These are phyloP conservation scores for Drosophila birchii DNA, from an alignment of 2,888 invertebrate species.

Conservation along the genomic window DNA sequence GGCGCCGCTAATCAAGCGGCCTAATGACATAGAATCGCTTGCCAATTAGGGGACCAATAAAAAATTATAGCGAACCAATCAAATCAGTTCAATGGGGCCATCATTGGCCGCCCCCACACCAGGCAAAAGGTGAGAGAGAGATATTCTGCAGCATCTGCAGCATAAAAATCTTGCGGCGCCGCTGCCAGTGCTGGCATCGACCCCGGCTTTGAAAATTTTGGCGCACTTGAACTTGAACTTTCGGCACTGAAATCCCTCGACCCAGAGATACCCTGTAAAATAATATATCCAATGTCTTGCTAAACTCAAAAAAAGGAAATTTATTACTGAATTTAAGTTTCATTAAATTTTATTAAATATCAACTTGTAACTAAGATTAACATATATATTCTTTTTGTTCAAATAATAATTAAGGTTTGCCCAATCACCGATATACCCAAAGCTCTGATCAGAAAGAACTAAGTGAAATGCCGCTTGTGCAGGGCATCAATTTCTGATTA, in stretches of 20 bases:
- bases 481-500: slow-evolving; percentile 12
- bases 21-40: slow-evolving; percentile 65
- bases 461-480: not conserved
- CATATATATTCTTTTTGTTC: too few species aligned
- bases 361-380: too few species aligned
- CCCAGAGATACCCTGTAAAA: slow-evolving; percentile 3
- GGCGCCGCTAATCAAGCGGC: slow-evolving; percentile 56
- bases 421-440: not conserved
- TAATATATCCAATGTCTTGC: not conserved
- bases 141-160: not conserved
- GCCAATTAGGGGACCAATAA: slow-evolving; percentile 58
- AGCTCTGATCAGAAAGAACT: slow-evolving; percentile 1
- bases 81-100: slow-evolving; percentile 24
- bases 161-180: not conserved
- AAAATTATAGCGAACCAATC: slow-evolving; percentile 31
- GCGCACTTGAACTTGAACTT: slow-evolving; percentile 80
- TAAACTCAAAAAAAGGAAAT: not conserved
- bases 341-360: not conserved
- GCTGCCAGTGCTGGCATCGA: slow-evolving; percentile 10
- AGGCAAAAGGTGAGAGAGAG: not conserved
- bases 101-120: slow-evolving; percentile 17
- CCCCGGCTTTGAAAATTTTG: slow-evolving; percentile 1
- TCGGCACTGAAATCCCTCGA: slow-evolving; percentile 2
- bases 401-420: too few species aligned
- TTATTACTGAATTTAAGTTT: not conserved